Base-by-base conservation (phyloP, 2,888 invertebrate genomes). In the Leptopilina drosophilae region DNA sequence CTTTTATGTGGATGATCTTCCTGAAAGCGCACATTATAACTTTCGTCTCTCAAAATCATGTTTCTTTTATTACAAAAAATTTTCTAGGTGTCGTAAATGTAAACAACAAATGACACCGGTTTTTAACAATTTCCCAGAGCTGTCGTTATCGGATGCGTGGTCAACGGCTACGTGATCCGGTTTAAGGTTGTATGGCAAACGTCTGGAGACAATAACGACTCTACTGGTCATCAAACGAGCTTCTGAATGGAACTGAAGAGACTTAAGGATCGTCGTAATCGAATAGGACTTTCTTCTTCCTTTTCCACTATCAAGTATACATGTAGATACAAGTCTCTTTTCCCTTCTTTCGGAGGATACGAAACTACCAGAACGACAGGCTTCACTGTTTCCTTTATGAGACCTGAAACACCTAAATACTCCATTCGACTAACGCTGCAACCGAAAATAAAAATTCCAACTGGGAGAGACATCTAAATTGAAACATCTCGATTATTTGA, bases 171-270 rank as follows among this genome's bases (percentile, higher is more conserved):
- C 83, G 79, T 77, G 82, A 79, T 78, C 77, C 73, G 15, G 56
- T 33, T 33, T 85, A 86, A 84, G 82, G 84, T 78, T 78, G 83
- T 82, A 84, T 80, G 84, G 83, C 78, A 85, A 84, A 77, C 85
- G 87, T 87, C 89, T 85, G 85, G 85, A 88, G 89, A 90, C 90
- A 90, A 91, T 91, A 91, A 91, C 87, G 88, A 84, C 87, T 88
- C 88, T 86, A 89, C 85, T 89, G 87, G 81, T 89, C 89, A 91
- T 91, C 91, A 89, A 90, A 90, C 88, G 89, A 89, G 90, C 88
- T 89, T 88, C 89, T 88, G 88, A 91, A 91, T 90, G 88, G 91
- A 85, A 85, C 83, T 87, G 85, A 84, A 83, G 87, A 88, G 88
- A 89, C 88, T 87, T 87, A 84, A 84, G 83, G 83, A 87, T 84